Conservation (phyloP, 2,113 vertebrate genomes). For the Plecturocebus donacophilus region DNA sequence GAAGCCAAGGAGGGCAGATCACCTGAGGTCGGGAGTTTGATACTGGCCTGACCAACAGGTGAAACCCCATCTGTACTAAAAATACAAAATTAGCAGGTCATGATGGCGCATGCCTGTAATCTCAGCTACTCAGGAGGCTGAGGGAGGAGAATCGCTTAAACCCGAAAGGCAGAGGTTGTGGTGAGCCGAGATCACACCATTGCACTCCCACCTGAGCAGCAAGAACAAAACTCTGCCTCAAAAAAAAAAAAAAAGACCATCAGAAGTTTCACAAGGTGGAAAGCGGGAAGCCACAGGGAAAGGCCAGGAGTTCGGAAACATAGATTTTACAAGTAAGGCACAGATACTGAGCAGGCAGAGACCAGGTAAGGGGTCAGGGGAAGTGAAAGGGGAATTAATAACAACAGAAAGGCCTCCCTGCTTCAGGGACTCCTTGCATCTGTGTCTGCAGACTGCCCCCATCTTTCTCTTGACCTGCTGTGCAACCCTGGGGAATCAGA, state of each 20-base stretch:
- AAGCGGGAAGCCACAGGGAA: neutral
- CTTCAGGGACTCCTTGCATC: neutral
- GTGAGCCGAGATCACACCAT: too few relatives aligned
- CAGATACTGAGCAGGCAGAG: neutral
- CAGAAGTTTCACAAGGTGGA: neutral
- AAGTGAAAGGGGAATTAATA: neutral
- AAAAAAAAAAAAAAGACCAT: neutral
- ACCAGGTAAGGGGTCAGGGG: accelerated
- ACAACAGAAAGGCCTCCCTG: neutral
- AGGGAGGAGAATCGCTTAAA: too few relatives aligned
- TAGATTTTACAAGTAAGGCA: neutral
- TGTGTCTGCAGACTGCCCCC: neutral
- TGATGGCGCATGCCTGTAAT: too few relatives aligned
- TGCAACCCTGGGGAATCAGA: neutral
- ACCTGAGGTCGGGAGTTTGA: too few relatives aligned
- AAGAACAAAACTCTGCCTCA: too few relatives aligned
- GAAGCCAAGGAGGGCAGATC: too few relatives aligned
- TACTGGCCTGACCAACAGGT: too few relatives aligned
- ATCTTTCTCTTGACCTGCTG: neutral
- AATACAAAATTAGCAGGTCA: too few relatives aligned
- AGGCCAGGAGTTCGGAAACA: neutral
- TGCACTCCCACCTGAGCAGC: too few relatives aligned
- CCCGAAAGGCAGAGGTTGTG: too few relatives aligned
- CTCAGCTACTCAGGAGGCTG: too few relatives aligned
- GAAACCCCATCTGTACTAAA: too few relatives aligned